These are phyloP conservation scores for Syngnathus scovelli DNA, from an alignment of 2,113 vertebrate genomes.

Conservation along the genomic window DNA sequence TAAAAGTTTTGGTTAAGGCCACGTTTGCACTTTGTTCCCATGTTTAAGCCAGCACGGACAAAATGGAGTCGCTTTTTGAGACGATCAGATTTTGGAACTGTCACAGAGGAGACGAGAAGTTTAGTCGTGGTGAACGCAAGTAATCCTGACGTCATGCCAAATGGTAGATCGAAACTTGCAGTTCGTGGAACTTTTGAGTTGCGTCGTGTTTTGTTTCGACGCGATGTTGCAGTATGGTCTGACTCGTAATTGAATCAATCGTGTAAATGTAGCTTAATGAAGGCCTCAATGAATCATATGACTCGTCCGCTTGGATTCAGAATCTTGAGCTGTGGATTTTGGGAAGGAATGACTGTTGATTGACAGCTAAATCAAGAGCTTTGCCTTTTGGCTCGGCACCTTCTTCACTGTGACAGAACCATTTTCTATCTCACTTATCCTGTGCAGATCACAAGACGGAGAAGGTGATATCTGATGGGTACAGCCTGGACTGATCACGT, in stretches of 20 bases:
- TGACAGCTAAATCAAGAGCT: too few species aligned
- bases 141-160: too few species aligned
- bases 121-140: not conserved
- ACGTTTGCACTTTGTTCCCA: not conserved
- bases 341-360: too few species aligned
- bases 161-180: not conserved
- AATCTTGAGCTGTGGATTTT: too few species aligned
- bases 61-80: not conserved
- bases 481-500: not conserved
- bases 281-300: not conserved
- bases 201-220: not conserved
- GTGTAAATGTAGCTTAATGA: not conserved
- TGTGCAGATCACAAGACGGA: too few species aligned
- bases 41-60: not conserved
- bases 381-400: too few species aligned
- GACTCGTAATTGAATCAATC: not conserved
- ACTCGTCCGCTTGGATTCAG: too few species aligned
- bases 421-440: too few species aligned
- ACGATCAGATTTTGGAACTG: not conserved
- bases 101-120: not conserved
- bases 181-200: not conserved
- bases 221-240: too few species aligned
- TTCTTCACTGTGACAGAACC: too few species aligned
- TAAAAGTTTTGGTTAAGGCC: not conserved
- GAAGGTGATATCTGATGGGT: not conserved